Conservation (phyloP, 2,113 vertebrate species). For the Pleuronectes platessa region DNA sequence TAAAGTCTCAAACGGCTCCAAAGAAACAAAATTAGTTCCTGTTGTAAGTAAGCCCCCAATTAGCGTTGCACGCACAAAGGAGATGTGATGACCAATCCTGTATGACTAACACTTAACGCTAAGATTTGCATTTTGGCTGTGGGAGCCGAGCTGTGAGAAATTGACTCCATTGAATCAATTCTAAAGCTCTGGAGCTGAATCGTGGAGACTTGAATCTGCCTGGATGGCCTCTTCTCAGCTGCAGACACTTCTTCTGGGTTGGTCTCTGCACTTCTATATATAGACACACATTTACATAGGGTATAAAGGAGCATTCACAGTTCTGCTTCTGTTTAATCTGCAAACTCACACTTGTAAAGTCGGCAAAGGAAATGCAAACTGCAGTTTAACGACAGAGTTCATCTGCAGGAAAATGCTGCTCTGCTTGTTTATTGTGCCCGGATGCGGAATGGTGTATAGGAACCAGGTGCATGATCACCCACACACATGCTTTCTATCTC, state of each 20-base stretch:
- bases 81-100: conserved; percentile 21
- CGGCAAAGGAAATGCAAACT: not conserved
- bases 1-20: not conserved
- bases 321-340: not conserved
- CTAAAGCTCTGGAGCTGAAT: conserved; percentile 15
- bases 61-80: conserved; percentile 11
- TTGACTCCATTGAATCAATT: conserved; percentile 26
- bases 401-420: conserved; percentile 4
- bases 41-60: conserved; percentile 35
- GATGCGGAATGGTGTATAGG: not conserved
- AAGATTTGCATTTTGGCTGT: conserved; percentile 19
- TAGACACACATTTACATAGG: conserved; percentile 28
- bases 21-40: conserved; percentile 22
- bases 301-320: not conserved
- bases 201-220: conserved; percentile 26
- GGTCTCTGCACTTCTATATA: conserved; percentile 12
- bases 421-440: not conserved
- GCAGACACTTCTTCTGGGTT: not conserved
- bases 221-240: conserved; percentile 23
- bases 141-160: conserved; percentile 21
- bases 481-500: not conserved
- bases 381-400: conserved; percentile 14
- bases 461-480: conserved; percentile 15
- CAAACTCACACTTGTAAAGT: not conserved
- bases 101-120: conserved; percentile 15